Percentiles rank a stretch among this genome's conserved stretches.
Evolutionary conservation across 2,797 vertebrate species (phyloP).

Genomic region (Gambelia wislizenii): DNA sequence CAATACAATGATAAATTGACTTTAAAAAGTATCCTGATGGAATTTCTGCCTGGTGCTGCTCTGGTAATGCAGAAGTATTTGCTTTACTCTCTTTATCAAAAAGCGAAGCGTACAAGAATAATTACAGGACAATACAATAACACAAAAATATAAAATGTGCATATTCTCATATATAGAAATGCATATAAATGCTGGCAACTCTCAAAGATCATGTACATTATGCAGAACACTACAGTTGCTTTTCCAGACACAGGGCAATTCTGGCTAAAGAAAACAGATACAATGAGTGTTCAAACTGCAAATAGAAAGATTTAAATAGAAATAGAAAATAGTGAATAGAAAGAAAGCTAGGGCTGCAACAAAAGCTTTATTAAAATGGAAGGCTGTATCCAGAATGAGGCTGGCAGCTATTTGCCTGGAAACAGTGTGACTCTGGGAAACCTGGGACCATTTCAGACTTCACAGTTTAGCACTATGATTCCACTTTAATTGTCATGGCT

Average conservation of each 20-base stretch:
- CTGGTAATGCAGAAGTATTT: constrained; percentile 33
- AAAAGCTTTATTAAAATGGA: neutral
- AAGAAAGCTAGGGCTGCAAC: neutral
- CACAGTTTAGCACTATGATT: too few species aligned
- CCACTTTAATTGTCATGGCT: too few species aligned
- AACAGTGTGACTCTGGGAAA: neutral
- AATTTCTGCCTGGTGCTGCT: constrained; percentile 19
- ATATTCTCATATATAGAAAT: neutral
- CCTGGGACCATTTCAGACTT: neutral
- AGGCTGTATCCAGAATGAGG: neutral
- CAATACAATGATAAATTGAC: constrained; percentile 55
- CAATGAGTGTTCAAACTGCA: neutral
- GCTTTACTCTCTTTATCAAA: neutral
- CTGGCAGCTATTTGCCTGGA: neutral
- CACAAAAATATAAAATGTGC: neutral
- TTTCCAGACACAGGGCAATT: neutral
- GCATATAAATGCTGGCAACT: neutral
- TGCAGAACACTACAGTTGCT: neutral
- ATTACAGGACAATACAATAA: too few species aligned
- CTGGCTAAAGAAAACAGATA: neutral
- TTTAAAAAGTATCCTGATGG: constrained; percentile 42
- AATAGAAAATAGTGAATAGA: too few species aligned
- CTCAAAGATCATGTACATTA: neutral
- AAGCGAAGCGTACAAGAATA: too few species aligned
- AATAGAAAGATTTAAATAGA: neutral